Conservation (phyloP, 1,140 invertebrate genomes). For the Fopius arisanus region DNA sequence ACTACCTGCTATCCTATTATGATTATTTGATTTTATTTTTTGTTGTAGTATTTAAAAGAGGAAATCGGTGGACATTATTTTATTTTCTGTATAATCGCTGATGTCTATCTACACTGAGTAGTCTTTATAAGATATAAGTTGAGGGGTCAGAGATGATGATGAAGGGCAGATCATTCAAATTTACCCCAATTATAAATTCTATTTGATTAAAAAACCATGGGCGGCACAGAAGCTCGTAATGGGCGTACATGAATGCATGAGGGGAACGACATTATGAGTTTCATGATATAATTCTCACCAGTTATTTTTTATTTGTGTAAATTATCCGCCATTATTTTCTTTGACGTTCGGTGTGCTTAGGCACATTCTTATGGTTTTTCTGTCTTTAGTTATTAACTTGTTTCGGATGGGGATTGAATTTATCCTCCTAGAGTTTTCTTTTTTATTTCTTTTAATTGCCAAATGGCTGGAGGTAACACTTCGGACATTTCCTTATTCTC, state of each 20-base stretch:
- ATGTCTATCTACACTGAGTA: not conserved
- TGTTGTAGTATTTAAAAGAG: not conserved
- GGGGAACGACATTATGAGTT: not conserved
- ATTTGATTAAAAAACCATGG: not conserved
- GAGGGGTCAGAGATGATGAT: not conserved
- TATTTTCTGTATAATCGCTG: not conserved
- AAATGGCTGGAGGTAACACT: not conserved
- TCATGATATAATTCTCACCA: not conserved
- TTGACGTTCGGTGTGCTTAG: not conserved
- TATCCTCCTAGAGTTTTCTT: not conserved
- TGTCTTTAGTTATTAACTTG: not conserved
- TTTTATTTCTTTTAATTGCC: not conserved
- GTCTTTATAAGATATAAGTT: not conserved
- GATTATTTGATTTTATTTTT: conserved; percentile 1
- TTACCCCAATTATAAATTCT: not conserved
- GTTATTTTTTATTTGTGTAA: not conserved
- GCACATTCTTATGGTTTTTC: not conserved
- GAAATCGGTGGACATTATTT: not conserved
- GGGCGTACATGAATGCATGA: not conserved
- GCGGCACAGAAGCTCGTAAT: not conserved
- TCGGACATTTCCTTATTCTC: not conserved
- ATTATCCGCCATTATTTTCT: not conserved
- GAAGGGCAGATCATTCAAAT: not conserved
- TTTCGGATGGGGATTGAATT: not conserved
- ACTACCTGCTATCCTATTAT: conserved; percentile 39